These are phyloP conservation scores for Sylvietta virens DNA, from an alignment of 2,113 vertebrate species.

Conservation along the genomic window DNA sequence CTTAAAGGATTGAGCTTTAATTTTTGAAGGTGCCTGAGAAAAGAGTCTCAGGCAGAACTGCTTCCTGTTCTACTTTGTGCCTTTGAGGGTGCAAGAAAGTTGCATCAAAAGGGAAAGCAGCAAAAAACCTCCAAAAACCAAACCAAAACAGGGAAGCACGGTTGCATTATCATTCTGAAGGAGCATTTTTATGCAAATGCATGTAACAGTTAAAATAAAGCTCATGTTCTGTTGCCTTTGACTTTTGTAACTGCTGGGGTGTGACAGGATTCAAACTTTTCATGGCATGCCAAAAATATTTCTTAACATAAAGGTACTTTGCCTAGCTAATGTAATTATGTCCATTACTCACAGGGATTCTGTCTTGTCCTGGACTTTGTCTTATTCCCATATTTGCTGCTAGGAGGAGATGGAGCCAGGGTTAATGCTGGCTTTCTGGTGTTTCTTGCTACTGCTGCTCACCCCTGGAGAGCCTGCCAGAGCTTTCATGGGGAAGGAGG, in stretches of 20 bases:
- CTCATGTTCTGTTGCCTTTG: constrained; percentile 22
- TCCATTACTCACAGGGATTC: constrained; percentile 64
- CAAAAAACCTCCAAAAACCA: not conserved
- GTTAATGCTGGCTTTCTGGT: not conserved
- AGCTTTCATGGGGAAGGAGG: not conserved
- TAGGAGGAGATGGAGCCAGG: not conserved
- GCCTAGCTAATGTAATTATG: constrained; percentile 70
- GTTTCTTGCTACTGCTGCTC: not conserved
- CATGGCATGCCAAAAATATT: constrained; percentile 60
- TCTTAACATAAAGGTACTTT: constrained; percentile 60
- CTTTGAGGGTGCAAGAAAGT: constrained; percentile 16
- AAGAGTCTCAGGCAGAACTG: not conserved
- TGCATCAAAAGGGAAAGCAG: constrained; percentile 20
- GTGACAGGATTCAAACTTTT: constrained; percentile 65
- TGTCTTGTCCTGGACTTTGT: constrained; percentile 41
- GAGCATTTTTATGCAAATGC: constrained; percentile 65
- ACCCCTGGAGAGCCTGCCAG: not conserved
- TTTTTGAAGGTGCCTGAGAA: constrained; percentile 15
- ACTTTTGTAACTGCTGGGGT: constrained; percentile 60
- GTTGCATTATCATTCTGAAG: constrained; percentile 28
- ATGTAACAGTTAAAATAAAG: constrained; percentile 55
- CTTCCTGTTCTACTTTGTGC: constrained; percentile 3
- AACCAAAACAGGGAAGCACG: not conserved
- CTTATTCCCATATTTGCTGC: constrained; percentile 10
- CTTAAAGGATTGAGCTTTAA: not conserved